Conservation (phyloP, 1,140 invertebrate genomes). For the Galleria mellonella region DNA sequence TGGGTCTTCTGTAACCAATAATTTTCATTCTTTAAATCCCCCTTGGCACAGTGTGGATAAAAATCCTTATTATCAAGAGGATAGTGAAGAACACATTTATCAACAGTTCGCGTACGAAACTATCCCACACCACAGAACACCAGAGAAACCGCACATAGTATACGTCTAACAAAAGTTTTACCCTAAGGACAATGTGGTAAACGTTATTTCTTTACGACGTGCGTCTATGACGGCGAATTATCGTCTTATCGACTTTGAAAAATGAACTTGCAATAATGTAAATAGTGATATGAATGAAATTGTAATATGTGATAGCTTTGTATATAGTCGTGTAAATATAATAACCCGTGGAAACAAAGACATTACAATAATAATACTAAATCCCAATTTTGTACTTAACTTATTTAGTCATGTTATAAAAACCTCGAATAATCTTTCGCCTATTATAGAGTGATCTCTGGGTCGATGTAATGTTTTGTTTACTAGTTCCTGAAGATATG, state of each 20-base stretch:
- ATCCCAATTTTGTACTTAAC: constrained; percentile 64
- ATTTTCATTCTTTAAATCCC: constrained; percentile 74
- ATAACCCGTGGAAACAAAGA: constrained; percentile 41
- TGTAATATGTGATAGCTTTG: constrained; percentile 72
- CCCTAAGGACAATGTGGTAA: constrained; percentile 44
- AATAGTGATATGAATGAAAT: constrained; percentile 64
- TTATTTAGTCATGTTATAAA: constrained; percentile 38
- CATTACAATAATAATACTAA: constrained; percentile 25
- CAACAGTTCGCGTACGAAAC: constrained; percentile 76
- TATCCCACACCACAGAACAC: constrained; percentile 70
- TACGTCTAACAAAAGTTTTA: constrained; percentile 75
- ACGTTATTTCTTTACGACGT: constrained; percentile 40
- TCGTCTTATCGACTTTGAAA: constrained; percentile 32
- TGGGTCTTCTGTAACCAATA: constrained; percentile 73
- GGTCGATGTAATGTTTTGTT: constrained; percentile 34
- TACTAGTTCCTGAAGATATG: constrained; percentile 52
- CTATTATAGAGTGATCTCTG: constrained; percentile 13
- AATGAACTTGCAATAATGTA: constrained; percentile 68
- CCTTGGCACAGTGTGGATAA: constrained; percentile 75
- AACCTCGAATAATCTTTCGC: constrained; percentile 9
- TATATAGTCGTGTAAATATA: constrained; percentile 69
- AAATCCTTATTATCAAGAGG: constrained; percentile 69
- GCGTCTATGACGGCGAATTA: constrained; percentile 35
- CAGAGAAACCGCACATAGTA: constrained; percentile 77
- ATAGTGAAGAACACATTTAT: constrained; percentile 74